Conservation (phyloP, 1,140 invertebrate species). For the Anastrepha obliqua region DNA sequence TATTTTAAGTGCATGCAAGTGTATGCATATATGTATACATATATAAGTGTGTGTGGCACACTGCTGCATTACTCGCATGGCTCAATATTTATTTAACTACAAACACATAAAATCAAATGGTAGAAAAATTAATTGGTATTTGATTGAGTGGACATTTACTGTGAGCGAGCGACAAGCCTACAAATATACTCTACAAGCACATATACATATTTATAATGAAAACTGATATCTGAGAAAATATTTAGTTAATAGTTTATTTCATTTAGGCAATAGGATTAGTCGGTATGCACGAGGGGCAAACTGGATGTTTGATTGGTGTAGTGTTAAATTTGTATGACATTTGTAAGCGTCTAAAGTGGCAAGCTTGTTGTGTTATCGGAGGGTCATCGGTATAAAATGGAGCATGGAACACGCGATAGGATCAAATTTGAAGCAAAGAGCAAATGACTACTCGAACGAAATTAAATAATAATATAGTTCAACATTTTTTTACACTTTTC, state of each 20-base stretch:
- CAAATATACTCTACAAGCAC: background rate
- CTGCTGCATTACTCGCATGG: background rate
- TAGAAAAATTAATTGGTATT: constrained; percentile 40
- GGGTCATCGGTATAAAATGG: background rate
- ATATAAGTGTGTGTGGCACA: background rate
- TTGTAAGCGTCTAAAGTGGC: background rate
- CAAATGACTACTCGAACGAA: no score
- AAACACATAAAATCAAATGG: constrained; percentile 14
- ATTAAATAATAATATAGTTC: no score
- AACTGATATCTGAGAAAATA: background rate
- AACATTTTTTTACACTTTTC: no score
- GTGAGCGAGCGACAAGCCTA: background rate
- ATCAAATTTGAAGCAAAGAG: no score
- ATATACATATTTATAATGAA: background rate
- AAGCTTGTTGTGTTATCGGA: no score
- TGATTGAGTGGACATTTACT: constrained; percentile 2
- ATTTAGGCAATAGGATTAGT: background rate
- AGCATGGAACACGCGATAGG: no score
- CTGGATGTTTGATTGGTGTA: background rate
- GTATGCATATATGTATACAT: background rate
- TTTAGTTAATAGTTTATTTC: constrained; percentile 5
- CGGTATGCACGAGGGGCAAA: background rate
- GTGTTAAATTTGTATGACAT: background rate
- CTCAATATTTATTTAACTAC: constrained; percentile 5
- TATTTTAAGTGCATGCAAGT: background rate